Evolutionary conservation across 2,888 invertebrate species (phyloP), one percentile per base, ranked within the genome.

Genomic region (Tetrapedia diversipes): DNA sequence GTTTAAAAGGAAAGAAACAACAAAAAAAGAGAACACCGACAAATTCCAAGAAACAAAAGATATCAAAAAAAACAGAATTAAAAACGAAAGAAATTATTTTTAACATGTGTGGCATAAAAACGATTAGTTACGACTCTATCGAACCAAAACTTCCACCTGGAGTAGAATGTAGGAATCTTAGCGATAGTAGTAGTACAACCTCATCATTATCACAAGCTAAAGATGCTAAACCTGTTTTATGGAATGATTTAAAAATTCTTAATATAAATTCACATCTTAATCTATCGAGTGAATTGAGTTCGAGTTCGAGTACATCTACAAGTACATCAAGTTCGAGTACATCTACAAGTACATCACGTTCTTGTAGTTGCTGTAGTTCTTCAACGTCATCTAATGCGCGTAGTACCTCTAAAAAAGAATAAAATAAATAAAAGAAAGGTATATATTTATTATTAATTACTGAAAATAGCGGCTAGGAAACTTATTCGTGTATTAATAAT

Each of bases 101-200:
- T 47, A 80, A 87, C 7, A 76, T 87, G 68, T 82, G 87, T 39
- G 87, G 86, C 4, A 67, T 80, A 0, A 86, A 63, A 34, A 88
- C 90, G 8, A 56, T 86, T 22, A 89, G 77, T 74, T 88, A 86
- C 61, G 80, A 89, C 60, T 34, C 45, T 0, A 4, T 69, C 4
- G 54, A 57, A 7, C 57, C 27, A 11, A 27, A 69, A 27, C 60
- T 63, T 37, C 68, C 57, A 4, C 39, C 67, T 7, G 68, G 69
- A 19, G 71, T 79, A 0, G 81, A 66, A 53, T 45, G 19, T n/a
- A 59, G 79, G 27, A 81, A 66, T 67, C 74, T 88, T 29, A 87
- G 86, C 67, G 87, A 84, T 37, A 76, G 67, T n/a, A 76, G 67
- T n/a, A 82, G 69, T 24, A 39, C n/a, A 19, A 22, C 16, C 43